phyloP scores from a whole-genome alignment of 2,797 vertebrate species.

The Rhinatrema bivittatum region DNA sequence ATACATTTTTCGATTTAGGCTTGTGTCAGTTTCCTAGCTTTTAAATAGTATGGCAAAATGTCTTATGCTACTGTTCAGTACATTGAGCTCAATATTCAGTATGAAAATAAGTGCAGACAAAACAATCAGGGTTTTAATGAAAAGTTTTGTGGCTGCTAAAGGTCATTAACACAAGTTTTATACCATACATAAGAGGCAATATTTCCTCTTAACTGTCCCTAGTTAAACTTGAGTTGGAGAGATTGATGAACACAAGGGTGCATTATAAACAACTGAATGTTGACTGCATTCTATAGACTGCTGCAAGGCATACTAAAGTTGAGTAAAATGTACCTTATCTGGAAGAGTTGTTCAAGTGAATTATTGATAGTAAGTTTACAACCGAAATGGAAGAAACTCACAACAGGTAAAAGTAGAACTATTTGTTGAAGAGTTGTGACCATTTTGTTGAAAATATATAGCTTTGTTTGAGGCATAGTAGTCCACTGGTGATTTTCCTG shows the following conservation, averaged over 20 bases:
- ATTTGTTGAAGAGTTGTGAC: background rate
- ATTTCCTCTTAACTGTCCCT: slow-evolving; percentile 30
- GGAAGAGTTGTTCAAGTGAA: slow-evolving; percentile 21
- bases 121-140: too few species aligned
- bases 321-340: slow-evolving; percentile 19
- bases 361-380: slow-evolving; percentile 28
- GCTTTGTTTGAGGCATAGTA: slow-evolving; percentile 8
- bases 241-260: slow-evolving; percentile 8
- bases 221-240: slow-evolving; percentile 26
- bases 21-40: too few species aligned
- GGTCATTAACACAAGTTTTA: too few species aligned
- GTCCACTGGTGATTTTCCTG: slow-evolving; percentile 22
- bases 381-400: slow-evolving; percentile 17
- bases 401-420: background rate
- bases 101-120: too few species aligned
- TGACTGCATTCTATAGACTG: slow-evolving; percentile 16
- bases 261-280: slow-evolving; percentile 1
- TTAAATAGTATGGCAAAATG: too few species aligned
- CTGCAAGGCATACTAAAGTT: slow-evolving; percentile 4
- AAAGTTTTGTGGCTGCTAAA: too few species aligned
- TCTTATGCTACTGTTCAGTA: too few species aligned
- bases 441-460: slow-evolving; percentile 16
- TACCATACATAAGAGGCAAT: too few species aligned
- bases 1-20: too few species aligned
- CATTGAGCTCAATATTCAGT: too few species aligned